Conservation (phyloP, 2,888 invertebrate species). For the Stomorhina lunata region DNA sequence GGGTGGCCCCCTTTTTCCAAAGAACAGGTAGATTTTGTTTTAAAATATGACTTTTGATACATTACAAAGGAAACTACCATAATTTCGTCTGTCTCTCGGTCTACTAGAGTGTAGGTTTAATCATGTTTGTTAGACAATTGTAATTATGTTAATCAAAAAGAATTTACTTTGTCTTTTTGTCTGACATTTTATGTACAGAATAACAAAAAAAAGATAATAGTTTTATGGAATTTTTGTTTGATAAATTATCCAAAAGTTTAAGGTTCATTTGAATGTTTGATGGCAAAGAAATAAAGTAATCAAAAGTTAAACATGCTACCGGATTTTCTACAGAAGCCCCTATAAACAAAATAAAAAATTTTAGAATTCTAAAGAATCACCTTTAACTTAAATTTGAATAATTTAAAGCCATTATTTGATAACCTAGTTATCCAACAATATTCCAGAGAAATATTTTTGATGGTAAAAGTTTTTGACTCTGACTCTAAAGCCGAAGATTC, state of each 20-base stretch:
- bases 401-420: no score
- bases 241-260: constrained; percentile 9
- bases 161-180: constrained; percentile 14
- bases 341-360: not conserved
- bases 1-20: constrained; percentile 4
- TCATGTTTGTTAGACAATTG: constrained; percentile 53
- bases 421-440: no score
- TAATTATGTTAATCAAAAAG: constrained; percentile 63
- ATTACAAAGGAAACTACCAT: not conserved
- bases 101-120: constrained; percentile 61
- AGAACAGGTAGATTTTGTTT: constrained; percentile 58
- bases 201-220: no score
- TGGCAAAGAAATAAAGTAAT: not conserved
- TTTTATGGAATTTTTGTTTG: not conserved
- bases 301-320: not conserved
- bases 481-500: no score
- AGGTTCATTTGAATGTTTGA: constrained; percentile 4
- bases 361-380: no score
- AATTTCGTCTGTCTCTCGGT: constrained; percentile 6
- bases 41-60: constrained; percentile 13
- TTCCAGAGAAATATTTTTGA: not conserved
- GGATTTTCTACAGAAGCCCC: not conserved
- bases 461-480: not conserved
- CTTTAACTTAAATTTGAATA: no score
- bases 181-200: constrained; percentile 3